These are phyloP conservation scores for Sebastes fasciatus DNA, from an alignment of 2,113 vertebrate genomes.

Conservation along the genomic window DNA sequence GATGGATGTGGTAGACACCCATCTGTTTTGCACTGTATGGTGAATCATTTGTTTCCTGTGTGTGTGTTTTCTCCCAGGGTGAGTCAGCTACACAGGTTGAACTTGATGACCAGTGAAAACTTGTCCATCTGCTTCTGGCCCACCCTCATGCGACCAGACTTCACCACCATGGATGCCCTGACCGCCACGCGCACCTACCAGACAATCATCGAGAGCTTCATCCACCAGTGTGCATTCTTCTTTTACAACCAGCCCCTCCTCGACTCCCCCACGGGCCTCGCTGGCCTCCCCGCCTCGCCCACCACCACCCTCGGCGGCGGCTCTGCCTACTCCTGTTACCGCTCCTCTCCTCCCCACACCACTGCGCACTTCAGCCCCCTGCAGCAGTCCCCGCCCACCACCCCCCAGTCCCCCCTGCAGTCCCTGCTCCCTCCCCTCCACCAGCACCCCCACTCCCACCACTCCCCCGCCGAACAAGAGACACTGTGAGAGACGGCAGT, in stretches of 20 bases:
- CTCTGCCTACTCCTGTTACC: conserved; percentile 82
- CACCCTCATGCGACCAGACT: conserved; percentile 93
- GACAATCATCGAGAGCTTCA: conserved; percentile 98
- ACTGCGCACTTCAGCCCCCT: conserved; percentile 80
- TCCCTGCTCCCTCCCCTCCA: conserved; percentile 85
- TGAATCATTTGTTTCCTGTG: conserved; percentile 1
- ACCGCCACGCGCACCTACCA: conserved; percentile 95
- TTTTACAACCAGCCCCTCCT: conserved; percentile 91
- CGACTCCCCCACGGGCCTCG: conserved; percentile 86
- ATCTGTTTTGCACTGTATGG: background rate
- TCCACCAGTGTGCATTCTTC: conserved; percentile 97
- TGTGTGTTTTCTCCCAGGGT: conserved; percentile 83
- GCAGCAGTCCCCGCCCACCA: conserved; percentile 82
- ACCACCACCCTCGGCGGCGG: conserved; percentile 82
- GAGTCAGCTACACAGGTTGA: conserved; percentile 91
- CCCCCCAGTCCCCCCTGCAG: conserved; percentile 82
- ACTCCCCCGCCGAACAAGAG: conserved; percentile 87
- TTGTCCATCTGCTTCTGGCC: conserved; percentile 99
- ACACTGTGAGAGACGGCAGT: conserved; percentile 84
- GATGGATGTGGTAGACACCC: background rate
- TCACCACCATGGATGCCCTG: conserved; percentile 96
- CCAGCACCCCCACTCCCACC: conserved; percentile 86
- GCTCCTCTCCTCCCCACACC: conserved; percentile 79
- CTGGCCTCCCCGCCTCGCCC: conserved; percentile 80
- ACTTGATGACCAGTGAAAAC: conserved; percentile 98